Percentiles rank a stretch among this genome's conserved stretches.
These are phyloP conservation scores for Neomorphus geoffroyi DNA, from an alignment of 2,797 vertebrate genomes.

Conservation along the genomic window DNA sequence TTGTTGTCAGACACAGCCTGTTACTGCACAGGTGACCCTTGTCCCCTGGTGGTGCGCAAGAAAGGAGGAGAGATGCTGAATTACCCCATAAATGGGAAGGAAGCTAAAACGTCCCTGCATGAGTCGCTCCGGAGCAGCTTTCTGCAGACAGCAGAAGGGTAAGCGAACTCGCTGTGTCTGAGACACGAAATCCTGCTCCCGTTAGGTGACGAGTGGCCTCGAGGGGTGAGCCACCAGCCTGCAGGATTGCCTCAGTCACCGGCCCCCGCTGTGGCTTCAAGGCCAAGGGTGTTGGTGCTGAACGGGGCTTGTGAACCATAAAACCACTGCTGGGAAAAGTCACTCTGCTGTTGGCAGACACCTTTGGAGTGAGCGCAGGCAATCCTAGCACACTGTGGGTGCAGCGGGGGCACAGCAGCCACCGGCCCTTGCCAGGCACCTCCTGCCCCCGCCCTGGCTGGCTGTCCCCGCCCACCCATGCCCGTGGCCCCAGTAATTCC, in stretches of 20 bases:
- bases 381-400: not conserved
- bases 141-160: not conserved
- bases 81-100: not conserved
- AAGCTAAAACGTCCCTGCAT: not conserved
- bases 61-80: not conserved
- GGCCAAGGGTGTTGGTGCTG: not conserved
- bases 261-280: rapidly evolving
- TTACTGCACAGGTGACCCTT: not conserved
- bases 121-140: not conserved
- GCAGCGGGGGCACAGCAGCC: not conserved
- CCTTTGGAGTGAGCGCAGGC: not conserved
- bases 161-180: not conserved
- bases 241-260: not conserved
- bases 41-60: not conserved
- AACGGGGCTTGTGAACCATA: not conserved
- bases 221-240: not conserved
- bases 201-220: not conserved
- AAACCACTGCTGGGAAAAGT: not conserved
- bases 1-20: not conserved
- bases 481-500: not conserved
- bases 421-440: rapidly evolving
- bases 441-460: no score
- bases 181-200: not conserved
- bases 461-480: no score
- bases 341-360: not conserved